These are phyloP conservation scores for Zalophus californianus DNA, from an alignment of 2,797 vertebrate species.

Conservation along the genomic window DNA sequence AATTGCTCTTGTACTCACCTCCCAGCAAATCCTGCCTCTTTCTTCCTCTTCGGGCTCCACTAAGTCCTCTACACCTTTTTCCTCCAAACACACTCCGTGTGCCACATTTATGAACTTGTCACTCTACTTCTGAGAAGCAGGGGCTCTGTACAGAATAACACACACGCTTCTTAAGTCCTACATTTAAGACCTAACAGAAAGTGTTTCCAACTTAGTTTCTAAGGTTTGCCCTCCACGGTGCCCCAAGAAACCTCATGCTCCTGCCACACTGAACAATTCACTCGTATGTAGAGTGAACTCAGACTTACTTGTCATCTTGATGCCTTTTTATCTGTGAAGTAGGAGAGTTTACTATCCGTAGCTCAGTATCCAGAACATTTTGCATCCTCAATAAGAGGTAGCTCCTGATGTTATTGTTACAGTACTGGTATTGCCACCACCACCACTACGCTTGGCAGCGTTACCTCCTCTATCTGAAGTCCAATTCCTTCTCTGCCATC, in stretches of 20 bases:
- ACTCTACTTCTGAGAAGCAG: not conserved
- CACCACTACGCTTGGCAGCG: too few relatives aligned
- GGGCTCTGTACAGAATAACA: not conserved
- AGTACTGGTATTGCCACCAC: too few relatives aligned
- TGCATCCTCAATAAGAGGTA: not conserved
- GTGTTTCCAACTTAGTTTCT: not conserved
- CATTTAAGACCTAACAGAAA: not conserved
- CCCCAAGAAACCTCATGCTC: rapidly evolving
- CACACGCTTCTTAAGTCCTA: not conserved
- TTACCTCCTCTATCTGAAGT: not conserved
- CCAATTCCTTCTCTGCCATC: not conserved
- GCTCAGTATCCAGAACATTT: not conserved
- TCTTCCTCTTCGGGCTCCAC: not conserved
- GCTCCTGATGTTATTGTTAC: not conserved
- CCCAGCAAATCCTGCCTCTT: too few relatives aligned
- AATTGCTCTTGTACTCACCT: not conserved
- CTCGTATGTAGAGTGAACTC: not conserved
- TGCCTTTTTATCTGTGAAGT: not conserved
- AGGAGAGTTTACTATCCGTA: not conserved
- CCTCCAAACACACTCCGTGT: not conserved
- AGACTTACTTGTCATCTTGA: not conserved
- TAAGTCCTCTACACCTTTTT: too few relatives aligned
- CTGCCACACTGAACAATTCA: not conserved
- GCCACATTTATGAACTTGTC: not conserved
- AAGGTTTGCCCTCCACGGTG: not conserved